phyloP scores from a whole-genome alignment of 1,140 invertebrate genomes.

The Hyles euphorbiae region DNA sequence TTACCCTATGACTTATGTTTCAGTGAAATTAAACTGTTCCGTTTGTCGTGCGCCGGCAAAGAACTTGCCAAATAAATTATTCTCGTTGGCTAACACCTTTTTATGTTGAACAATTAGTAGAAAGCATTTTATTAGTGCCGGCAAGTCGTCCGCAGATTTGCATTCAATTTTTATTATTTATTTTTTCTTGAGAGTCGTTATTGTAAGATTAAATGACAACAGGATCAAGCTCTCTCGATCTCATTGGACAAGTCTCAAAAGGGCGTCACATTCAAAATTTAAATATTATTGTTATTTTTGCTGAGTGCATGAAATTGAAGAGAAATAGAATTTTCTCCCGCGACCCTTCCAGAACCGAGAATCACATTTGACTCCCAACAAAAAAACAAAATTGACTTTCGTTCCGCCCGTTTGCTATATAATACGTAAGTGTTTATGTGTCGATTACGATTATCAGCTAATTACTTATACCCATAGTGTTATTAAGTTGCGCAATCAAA shows the following conservation, averaged over 20 bases:
- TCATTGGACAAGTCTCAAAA: constrained; percentile 33
- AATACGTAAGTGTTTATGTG: constrained; percentile 25
- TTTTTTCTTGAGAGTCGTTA: not conserved
- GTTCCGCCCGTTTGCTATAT: constrained; percentile 1
- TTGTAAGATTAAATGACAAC: constrained; percentile 3
- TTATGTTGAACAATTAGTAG: constrained; percentile 19
- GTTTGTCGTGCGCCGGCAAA: constrained; percentile 24
- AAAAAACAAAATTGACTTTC: constrained; percentile 15
- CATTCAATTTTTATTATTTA: not conserved
- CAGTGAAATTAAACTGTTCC: constrained; percentile 46
- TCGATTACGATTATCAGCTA: constrained; percentile 58
- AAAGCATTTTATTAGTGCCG: not conserved
- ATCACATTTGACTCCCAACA: constrained; percentile 36
- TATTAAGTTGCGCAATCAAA: constrained; percentile 71
- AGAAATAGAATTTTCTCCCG: constrained; percentile 63
- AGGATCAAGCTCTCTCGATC: constrained; percentile 21
- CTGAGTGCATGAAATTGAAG: constrained; percentile 69
- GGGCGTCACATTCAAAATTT: constrained; percentile 56
- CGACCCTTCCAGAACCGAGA: constrained; percentile 43
- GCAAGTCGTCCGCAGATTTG: not conserved
- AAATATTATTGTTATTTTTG: constrained; percentile 70
- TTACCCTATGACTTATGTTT: constrained; percentile 66
- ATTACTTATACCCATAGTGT: constrained; percentile 51
- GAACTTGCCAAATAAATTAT: constrained; percentile 24
- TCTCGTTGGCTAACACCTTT: constrained; percentile 25